Base-by-base conservation (phyloP, 2,113 vertebrate genomes). In the Barnardius zonarius region DNA sequence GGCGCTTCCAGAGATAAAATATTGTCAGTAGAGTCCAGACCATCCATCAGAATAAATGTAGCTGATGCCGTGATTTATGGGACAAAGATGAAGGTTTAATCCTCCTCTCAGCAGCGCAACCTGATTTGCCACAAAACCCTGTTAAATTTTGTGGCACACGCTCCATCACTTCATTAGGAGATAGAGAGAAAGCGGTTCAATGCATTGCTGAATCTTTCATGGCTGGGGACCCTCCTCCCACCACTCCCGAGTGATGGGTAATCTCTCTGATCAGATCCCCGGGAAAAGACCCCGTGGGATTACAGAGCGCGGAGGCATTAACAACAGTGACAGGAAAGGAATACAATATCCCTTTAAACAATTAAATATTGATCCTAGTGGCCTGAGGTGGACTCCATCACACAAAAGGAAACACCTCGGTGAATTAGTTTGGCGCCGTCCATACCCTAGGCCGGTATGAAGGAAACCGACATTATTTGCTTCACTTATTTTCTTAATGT, bases 331-430 rank as follows among this genome's bases (percentile, higher is more conserved):
- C 88, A 95, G 96, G 90, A 93, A 96, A 94, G 95, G 96, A 96
- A 96, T 95, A 92, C 96, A 95, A 96, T 95, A 96, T 95, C 96
- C 96, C 96, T 91, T 96, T 93, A 91, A 96, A 96, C 96, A 97
- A 96, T 96, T 96, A 97, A 89, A 93, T 96, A 96, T 96, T 92
- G 96, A 94, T 96, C 96, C 88, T 94, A 86, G 2, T 4, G 92
- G 92, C 81, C 92, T 33, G 77, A 66, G 92, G 91, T 92, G 86
- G 95, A 94, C 96, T 96, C 91, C 96, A 94, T 93, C 92, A 84
- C 91, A 87, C 86, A 93, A 81, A 92, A 95, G 96, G 95, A 91
- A 96, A 96, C 93, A 94, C 93, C 95, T 95, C 86, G 46, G 90
- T 27, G 92, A 89, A 96, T 94, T 91, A 87, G 83, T 87, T 82